Evolutionary conservation across 2,797 vertebrate species (phyloP).

Genomic region (Okamejei kenojei): DNA sequence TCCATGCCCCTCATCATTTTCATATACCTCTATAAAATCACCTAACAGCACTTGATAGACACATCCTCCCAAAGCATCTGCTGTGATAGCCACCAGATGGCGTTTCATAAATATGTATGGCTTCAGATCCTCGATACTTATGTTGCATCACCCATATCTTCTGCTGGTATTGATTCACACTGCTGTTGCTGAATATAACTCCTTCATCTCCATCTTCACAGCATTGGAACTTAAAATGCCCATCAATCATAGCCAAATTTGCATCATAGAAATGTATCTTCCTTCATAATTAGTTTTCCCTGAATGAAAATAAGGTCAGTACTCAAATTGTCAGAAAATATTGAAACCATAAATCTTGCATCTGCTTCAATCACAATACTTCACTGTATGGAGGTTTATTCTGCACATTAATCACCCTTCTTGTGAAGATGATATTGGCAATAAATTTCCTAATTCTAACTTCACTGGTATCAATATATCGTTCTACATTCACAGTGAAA

Average conservation of each 20-base stretch:
- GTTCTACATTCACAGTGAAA: not conserved
- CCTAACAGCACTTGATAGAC: not conserved
- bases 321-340: not conserved
- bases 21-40: too few species aligned
- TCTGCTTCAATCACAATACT: not conserved
- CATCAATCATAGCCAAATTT: not conserved
- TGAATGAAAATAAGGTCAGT: not conserved
- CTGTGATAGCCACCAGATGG: not conserved
- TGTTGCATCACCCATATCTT: not conserved
- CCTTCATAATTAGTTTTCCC: not conserved
- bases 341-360: not conserved
- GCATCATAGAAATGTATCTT: not conserved
- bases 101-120: not conserved
- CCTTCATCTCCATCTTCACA: not conserved
- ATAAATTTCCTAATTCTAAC: not conserved
- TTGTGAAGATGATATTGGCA: not conserved
- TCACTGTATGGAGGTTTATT: too few species aligned
- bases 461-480: not conserved
- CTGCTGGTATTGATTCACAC: not conserved
- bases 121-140: not conserved
- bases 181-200: not conserved
- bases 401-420: too few species aligned
- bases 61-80: not conserved
- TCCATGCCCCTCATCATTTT: too few species aligned
- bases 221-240: not conserved